These are phyloP conservation scores for Spisula solida DNA, from an alignment of 2,888 invertebrate genomes.

Conservation along the genomic window DNA sequence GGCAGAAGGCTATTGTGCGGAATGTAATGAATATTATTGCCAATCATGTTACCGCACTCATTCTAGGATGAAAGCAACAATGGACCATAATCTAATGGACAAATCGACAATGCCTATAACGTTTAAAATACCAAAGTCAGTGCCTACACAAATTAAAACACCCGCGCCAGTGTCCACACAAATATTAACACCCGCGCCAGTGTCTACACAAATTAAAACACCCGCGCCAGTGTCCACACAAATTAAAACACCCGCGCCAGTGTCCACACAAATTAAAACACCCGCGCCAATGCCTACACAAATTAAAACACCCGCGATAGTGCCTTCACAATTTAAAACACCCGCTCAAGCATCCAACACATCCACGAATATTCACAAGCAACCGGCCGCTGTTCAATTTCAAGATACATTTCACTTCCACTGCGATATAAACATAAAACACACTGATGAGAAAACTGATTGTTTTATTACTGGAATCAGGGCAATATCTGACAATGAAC, in stretches of 20 bases:
- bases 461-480: constrained; percentile 12
- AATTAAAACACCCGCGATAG: no score
- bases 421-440: constrained; percentile 1
- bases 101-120: background rate
- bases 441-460: background rate
- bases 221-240: no score
- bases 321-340: no score
- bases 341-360: no score
- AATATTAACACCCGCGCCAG: no score
- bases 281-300: no score
- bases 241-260: no score
- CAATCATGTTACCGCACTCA: background rate
- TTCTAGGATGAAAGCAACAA: constrained; percentile 7
- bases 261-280: no score
- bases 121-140: no score
- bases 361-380: background rate
- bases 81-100: background rate
- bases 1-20: background rate
- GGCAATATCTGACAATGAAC: background rate
- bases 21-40: constrained; percentile 18
- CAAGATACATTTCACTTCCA: background rate
- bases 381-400: background rate
- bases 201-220: no score
- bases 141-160: no score
- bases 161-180: no score